Evolutionary conservation across 2,888 invertebrate species (phyloP).

Genomic region (Tinea pellionella): DNA sequence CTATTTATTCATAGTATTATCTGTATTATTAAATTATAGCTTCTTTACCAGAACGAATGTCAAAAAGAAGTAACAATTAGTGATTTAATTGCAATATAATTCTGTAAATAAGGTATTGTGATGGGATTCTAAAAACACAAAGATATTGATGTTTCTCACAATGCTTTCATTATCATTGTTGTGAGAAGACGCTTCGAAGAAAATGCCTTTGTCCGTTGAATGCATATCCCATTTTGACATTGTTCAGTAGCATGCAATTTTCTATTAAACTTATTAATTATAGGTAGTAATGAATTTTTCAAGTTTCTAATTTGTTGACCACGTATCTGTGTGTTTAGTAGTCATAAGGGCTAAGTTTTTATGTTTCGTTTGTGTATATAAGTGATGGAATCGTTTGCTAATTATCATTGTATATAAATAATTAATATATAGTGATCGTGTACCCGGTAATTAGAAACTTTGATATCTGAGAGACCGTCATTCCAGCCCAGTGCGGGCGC

Average conservation of each 20-base stretch:
- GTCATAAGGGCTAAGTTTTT: constrained; percentile 18
- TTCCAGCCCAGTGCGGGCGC: constrained; percentile 33
- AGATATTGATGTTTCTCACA: constrained; percentile 4
- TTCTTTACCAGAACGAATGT: not conserved
- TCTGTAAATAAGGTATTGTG: too few relatives aligned
- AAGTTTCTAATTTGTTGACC: constrained; percentile 12
- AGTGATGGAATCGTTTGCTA: constrained; percentile 15
- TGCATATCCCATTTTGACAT: constrained; percentile 38
- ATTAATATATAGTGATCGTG: constrained; percentile 47
- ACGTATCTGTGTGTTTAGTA: constrained; percentile 19
- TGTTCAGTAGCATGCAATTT: constrained; percentile 26
- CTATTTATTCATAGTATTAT: not conserved
- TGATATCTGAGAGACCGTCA: constrained; percentile 47
- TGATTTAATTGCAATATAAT: not conserved
- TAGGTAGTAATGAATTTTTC: not conserved
- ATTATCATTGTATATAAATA: constrained; percentile 44
- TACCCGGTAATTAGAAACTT: constrained; percentile 47
- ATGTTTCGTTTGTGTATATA: constrained; percentile 20
- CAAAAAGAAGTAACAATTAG: not conserved
- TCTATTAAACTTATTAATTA: not conserved
- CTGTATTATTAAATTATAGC: not conserved
- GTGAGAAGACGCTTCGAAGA: not conserved
- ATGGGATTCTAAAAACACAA: not conserved
- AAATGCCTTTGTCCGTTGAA: not conserved
- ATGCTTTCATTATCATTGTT: constrained; percentile 7